phyloP scores from a whole-genome alignment of 30 jellyfish, hydroid and myxozoan species.

The Aurelia aurita region DNA sequence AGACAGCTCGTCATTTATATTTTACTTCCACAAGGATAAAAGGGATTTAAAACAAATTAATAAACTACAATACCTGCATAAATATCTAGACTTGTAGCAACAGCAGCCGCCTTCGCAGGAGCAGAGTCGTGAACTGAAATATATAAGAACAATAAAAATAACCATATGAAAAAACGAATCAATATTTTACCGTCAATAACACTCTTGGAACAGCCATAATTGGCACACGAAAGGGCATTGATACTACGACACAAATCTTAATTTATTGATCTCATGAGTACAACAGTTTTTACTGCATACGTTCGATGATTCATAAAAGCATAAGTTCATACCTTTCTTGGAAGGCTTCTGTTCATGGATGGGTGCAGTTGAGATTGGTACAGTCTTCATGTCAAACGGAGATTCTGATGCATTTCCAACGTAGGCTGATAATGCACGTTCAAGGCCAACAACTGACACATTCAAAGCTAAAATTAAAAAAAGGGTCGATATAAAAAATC shows the following conservation, averaged over 20 bases:
- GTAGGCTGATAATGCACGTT: constrained; percentile 93
- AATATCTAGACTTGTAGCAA: constrained; percentile 96
- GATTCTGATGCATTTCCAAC: constrained; percentile 74
- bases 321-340: constrained; percentile 64
- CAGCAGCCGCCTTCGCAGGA: constrained; percentile 78
- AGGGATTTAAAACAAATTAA: no score
- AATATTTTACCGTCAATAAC: no score
- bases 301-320: not conserved
- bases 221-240: no score
- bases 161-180: no score
- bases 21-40: no score
- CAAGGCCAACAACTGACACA: constrained; percentile 99
- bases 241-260: no score
- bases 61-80: constrained; percentile 81
- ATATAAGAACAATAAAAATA: no score
- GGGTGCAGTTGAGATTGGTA: constrained; percentile 98
- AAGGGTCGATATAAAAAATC: no score
- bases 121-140: constrained; percentile 83
- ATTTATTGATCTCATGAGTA: no score
- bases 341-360: constrained; percentile 93
- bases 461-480: constrained; percentile 73
- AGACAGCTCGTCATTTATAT: no score
- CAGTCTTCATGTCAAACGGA: constrained; percentile 97
- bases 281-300: no score
- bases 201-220: no score